phyloP scores from a whole-genome alignment of 2,888 invertebrate genomes.

The Rhimphoctona megacephalus region DNA sequence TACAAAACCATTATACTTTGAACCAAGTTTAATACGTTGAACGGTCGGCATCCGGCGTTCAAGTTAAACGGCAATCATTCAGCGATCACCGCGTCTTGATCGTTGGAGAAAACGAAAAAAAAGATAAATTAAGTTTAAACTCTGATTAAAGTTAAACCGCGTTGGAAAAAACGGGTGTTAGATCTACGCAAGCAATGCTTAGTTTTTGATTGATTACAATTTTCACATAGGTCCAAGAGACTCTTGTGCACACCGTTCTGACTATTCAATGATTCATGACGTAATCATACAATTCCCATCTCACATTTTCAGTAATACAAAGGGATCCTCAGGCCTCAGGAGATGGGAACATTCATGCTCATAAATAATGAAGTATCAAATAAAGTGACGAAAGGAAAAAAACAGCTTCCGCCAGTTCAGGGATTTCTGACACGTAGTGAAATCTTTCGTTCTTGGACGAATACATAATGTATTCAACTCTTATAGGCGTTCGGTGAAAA shows the following conservation, averaged over 20 bases:
- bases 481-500: constrained; percentile 29
- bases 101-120: too few species aligned
- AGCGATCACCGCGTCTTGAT: too few species aligned
- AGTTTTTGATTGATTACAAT: background rate
- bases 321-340: background rate
- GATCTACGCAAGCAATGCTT: background rate
- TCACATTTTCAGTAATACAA: background rate
- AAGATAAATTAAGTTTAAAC: too few species aligned
- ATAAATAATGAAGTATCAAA: constrained; percentile 13
- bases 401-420: constrained; percentile 6
- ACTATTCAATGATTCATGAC: background rate
- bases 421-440: constrained; percentile 6
- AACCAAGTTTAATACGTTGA: too few species aligned
- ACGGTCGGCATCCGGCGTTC: too few species aligned
- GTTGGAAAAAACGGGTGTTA: background rate
- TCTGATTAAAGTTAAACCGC: too few species aligned
- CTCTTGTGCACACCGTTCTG: background rate
- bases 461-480: constrained; percentile 25
- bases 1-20: too few species aligned
- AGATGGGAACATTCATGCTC: background rate
- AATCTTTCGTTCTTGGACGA: constrained; percentile 38
- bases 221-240: background rate
- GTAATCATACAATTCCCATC: background rate
- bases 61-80: too few species aligned
- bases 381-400: constrained; percentile 10